phyloP scores from a whole-genome alignment of 2,888 invertebrate genomes.

The Athrips mouffetella region DNA sequence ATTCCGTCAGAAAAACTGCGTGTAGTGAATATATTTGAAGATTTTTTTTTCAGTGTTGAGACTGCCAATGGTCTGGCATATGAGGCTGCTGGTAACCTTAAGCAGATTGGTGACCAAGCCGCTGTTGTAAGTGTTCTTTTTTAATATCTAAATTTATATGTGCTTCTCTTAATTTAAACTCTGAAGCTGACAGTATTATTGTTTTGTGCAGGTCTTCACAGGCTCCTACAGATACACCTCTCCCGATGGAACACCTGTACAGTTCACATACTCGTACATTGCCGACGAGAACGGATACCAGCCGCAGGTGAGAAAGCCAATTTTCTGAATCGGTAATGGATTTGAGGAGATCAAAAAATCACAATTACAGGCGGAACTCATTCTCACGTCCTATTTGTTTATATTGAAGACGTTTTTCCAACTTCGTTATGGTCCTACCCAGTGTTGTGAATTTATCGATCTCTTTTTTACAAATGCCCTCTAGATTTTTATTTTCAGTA shows the following conservation, averaged over 20 bases:
- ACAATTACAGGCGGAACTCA: no score
- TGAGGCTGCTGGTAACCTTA: conserved; percentile 67
- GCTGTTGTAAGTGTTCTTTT: conserved; percentile 39
- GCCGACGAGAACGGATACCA: conserved; percentile 42
- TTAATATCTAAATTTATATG: not conserved
- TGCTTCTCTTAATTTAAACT: not conserved
- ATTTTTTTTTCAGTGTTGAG: conserved; percentile 70
- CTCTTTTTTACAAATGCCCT: not conserved
- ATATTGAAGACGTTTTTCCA: no score
- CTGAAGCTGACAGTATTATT: no score
- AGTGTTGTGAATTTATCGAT: no score
- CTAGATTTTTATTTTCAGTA: no score
- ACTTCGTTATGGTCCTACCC: no score
- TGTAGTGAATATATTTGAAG: no score
- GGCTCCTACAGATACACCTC: conserved; percentile 70
- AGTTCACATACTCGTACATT: conserved; percentile 55
- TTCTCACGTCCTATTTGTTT: no score
- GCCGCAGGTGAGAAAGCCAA: conserved; percentile 34
- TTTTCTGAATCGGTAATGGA: no score
- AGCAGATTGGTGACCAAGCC: conserved; percentile 51
- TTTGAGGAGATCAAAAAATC: no score
- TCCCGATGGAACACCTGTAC: conserved; percentile 68
- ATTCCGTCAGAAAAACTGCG: no score
- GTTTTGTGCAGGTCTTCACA: conserved; percentile 42
- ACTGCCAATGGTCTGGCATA: conserved; percentile 78